Conservation (phyloP, 2,797 vertebrate genomes). For the Clarias pachynema region DNA sequence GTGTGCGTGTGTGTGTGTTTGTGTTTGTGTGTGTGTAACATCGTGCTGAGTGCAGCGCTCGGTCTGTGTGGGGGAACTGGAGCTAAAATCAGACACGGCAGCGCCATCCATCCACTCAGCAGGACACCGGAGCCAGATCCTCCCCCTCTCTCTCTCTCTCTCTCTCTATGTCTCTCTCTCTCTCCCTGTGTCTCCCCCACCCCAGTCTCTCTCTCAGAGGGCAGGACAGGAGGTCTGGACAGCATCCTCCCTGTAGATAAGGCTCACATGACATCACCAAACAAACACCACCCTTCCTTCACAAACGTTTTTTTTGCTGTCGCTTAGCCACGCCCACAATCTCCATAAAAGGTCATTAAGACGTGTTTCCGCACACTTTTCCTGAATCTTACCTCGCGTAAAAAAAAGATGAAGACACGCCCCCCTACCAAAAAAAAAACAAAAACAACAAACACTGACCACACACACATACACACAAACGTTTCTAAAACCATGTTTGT, state of each 20-base stretch:
- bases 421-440: too few species aligned
- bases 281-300: not conserved
- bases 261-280: not conserved
- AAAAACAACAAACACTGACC: too few species aligned
- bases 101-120: constrained; percentile 34
- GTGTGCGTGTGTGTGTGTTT: not conserved
- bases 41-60: not conserved
- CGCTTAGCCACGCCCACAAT: constrained; percentile 6
- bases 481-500: not conserved
- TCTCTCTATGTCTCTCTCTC: not conserved
- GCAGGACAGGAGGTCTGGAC: constrained; percentile 9
- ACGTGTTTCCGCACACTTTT: too few species aligned
- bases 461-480: too few species aligned
- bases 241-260: not conserved
- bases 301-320: not conserved
- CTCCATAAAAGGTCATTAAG: not conserved
- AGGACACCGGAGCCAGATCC: constrained; percentile 41
- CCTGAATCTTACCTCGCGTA: too few species aligned
- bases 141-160: not conserved
- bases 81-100: constrained; percentile 28
- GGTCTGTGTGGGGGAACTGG: not conserved
- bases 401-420: too few species aligned
- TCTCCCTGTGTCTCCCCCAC: not conserved
- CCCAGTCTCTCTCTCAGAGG: not conserved
- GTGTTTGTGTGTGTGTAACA: not conserved